phyloP scores from a whole-genome alignment of 2,888 invertebrate genomes.

The Dynastes hyllus region DNA sequence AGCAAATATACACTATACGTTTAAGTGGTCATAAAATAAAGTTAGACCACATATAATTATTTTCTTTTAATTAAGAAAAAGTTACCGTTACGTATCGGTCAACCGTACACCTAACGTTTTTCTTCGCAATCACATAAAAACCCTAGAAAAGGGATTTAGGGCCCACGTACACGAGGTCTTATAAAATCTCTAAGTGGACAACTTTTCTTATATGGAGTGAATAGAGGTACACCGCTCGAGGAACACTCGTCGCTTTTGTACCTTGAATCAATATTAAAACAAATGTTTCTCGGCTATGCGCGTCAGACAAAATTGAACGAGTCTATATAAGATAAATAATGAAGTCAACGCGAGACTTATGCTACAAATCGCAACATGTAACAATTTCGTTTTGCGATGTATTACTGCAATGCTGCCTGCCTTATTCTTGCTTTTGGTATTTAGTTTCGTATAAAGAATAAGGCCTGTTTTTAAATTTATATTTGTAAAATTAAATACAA shows the following conservation, averaged over 20 bases:
- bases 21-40: constrained; percentile 30
- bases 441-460: too few relatives aligned
- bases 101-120: constrained; percentile 29
- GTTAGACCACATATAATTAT: constrained; percentile 40
- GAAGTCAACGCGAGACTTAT: neutral
- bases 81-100: constrained; percentile 31
- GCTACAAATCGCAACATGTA: neutral
- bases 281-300: constrained; percentile 18
- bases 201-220: constrained; percentile 39
- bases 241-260: constrained; percentile 8
- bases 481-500: too few relatives aligned
- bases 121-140: constrained; percentile 36
- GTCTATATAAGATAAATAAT: constrained; percentile 19
- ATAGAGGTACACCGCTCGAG: constrained; percentile 3
- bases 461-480: too few relatives aligned
- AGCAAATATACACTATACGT: constrained; percentile 18
- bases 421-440: too few relatives aligned
- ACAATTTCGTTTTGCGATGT: neutral
- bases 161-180: constrained; percentile 1
- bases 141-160: too few relatives aligned
- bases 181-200: constrained; percentile 43
- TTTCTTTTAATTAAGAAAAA: constrained; percentile 42
- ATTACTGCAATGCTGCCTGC: neutral
- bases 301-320: constrained; percentile 15
- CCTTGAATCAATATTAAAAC: constrained; percentile 12